Evolutionary conservation across 2,113 vertebrate species (phyloP), one percentile per base, ranked within the genome.

Genomic region (Mastomys coucha): DNA sequence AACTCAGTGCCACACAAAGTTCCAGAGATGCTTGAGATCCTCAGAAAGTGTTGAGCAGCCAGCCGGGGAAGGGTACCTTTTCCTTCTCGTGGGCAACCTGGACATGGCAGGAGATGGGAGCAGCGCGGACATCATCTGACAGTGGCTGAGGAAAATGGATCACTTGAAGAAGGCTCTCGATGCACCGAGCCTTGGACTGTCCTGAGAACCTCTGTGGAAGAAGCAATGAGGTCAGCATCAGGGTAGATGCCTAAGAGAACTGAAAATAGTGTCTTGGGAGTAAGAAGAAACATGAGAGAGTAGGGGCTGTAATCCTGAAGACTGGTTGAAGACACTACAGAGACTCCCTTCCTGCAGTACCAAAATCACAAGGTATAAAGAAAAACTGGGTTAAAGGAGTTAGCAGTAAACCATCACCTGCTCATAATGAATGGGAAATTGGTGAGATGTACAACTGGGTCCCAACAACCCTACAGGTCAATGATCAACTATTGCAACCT

Each of bases 161-260:
- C 4, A 95, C 93, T 97, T 98, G 98, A 77, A 99, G 97, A 19
- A 99, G 98, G 2, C 97, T 98, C n/a, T 98, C 96, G 10, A 98
- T 97, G 94, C 99, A 98, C 7, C 72, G 65, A 7, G 80, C 63
- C 91, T 97, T 91, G 16, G 98, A 91, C 24, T 95, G 88, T 20
- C 97, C 97, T 4, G 98, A 99, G 84, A 99, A 97, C 45, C 65
- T 95, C 99, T 99, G 92, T 53, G 53, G 63, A 77, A 91, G 77
- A 51, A 82, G 42, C 19, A 13, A 45, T 14, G 65, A 67, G 3
- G 13, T 86, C 60, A 63, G 20, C 26, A 33, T 56, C 22, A 12
- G 36, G 49, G n/a, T 45, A 56, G 89, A 60, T 78, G 58, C 28
- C 53, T 60, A 94, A 19, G 33, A 45, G 36, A 88, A 36, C 36